A percentile compares a stretch with the other conserved stretches of the same genome.
Conservation (phyloP, 1,140 invertebrate species). For the Bactericera cockerelli region DNA sequence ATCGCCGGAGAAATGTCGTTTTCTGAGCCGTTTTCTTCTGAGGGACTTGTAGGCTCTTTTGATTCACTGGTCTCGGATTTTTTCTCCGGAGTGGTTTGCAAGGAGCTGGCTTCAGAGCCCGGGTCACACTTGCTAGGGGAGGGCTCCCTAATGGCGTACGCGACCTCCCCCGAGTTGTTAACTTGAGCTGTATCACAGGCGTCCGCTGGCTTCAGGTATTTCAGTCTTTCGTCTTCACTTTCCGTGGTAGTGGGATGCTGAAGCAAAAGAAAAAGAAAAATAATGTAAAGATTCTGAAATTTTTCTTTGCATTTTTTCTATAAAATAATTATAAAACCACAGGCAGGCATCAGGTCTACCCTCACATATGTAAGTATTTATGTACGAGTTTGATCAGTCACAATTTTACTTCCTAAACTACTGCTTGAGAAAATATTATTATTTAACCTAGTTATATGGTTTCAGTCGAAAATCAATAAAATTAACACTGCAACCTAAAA, state of each 20-base stretch:
- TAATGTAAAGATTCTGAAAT: too few species aligned
- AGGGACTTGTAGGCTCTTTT: not conserved
- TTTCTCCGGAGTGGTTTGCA: not conserved
- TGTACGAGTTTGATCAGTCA: too few species aligned
- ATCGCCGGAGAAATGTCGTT: not conserved
- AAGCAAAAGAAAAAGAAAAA: not conserved
- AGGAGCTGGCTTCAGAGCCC: not conserved
- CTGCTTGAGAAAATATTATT: too few species aligned
- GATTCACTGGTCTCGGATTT: slow-evolving; percentile 2
- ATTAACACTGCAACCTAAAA: too few species aligned
- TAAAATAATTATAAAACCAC: too few species aligned
- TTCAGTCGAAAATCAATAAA: too few species aligned
- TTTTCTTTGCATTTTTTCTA: too few species aligned
- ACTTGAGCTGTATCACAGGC: not conserved
- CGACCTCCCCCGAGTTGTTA: not conserved
- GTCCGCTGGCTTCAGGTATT: slow-evolving; percentile 4
- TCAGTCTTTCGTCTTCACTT: slow-evolving; percentile 8
- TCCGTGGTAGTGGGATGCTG: slow-evolving; percentile 1
- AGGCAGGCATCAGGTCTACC: too few species aligned
- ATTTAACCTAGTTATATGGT: too few species aligned
- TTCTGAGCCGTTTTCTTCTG: not conserved
- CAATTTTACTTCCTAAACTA: too few species aligned
- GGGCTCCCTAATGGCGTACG: not conserved
- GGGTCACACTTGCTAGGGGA: too few species aligned
- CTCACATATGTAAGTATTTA: too few species aligned